Percentiles rank a stretch among this genome's conserved stretches.
These are phyloP conservation scores for Chironomus tentans DNA, from an alignment of 2,888 invertebrate species.

Conservation along the genomic window DNA sequence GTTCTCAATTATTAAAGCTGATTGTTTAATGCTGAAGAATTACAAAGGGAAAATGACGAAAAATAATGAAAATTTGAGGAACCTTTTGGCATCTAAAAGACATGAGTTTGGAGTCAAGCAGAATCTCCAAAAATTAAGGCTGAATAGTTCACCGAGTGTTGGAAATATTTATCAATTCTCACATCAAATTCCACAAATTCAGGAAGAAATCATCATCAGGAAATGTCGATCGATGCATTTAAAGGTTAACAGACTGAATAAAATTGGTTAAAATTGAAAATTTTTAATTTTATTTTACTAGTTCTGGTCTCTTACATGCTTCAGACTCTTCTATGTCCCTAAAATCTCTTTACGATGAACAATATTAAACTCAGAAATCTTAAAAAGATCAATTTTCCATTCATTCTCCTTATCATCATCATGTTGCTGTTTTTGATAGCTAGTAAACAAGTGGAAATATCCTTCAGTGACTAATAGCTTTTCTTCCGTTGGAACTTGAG, in stretches of 20 bases:
- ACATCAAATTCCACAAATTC: neutral
- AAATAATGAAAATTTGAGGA: neutral
- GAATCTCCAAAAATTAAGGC: neutral
- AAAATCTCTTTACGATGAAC: neutral
- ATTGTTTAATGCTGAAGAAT: neutral
- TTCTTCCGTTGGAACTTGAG: neutral
- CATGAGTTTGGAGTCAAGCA: neutral
- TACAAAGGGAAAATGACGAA: neutral
- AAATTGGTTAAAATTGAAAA: no score
- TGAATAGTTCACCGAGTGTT: neutral
- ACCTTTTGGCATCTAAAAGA: neutral
- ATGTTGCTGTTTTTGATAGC: neutral
- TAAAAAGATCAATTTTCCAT: neutral
- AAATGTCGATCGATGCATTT: no score
- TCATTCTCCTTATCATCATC: neutral
- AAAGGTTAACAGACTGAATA: no score
- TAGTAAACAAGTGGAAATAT: neutral
- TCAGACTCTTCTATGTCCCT: neutral
- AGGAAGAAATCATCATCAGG: neutral
- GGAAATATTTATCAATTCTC: neutral
- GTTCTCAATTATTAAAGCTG: neutral
- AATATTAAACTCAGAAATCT: neutral
- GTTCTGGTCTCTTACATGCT: no score
- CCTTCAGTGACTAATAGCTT: neutral
- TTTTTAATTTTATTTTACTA: no score